Percentiles rank a stretch among this genome's conserved stretches.
Conservation (phyloP, 35 echinoderm and acorn worm species). For the Ophiothrix spiculata region DNA sequence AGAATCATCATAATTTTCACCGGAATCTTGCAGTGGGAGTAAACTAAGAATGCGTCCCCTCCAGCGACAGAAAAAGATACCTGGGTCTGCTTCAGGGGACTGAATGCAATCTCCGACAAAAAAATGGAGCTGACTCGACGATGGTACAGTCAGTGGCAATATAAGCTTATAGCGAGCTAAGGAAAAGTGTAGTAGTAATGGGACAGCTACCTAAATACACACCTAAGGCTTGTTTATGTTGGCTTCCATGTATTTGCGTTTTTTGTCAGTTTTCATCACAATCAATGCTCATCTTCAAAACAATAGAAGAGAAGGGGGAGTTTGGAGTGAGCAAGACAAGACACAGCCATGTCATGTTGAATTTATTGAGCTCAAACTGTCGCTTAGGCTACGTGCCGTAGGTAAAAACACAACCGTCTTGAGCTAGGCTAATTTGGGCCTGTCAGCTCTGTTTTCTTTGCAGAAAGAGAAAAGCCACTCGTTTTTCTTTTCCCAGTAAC, state of each 20-base stretch:
- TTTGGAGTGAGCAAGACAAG: neutral
- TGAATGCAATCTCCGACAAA: no score
- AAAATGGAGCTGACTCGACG: neutral
- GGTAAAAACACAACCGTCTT: neutral
- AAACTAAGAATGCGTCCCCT: neutral
- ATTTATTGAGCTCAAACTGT: neutral
- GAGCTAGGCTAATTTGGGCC: neutral
- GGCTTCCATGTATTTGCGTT: slow-evolving; percentile 4
- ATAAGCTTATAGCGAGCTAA: neutral
- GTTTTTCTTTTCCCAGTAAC: no score
- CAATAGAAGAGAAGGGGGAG: neutral
- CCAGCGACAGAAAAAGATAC: neutral
- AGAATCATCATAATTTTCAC: no score
- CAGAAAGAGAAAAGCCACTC: slow-evolving; percentile 5
- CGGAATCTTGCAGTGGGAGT: neutral
- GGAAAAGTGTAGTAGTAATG: neutral
- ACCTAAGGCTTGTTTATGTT: slow-evolving; percentile 8
- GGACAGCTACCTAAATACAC: slow-evolving; percentile 8
- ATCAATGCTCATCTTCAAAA: slow-evolving; percentile 13
- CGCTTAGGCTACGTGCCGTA: neutral
- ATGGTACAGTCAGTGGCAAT: neutral
- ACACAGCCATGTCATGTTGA: neutral
- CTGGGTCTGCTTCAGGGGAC: neutral
- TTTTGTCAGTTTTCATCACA: slow-evolving; percentile 12
- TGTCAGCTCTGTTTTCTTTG: neutral